phyloP scores from a whole-genome alignment of 2,113 vertebrate genomes.

The Sorex fumeus region DNA sequence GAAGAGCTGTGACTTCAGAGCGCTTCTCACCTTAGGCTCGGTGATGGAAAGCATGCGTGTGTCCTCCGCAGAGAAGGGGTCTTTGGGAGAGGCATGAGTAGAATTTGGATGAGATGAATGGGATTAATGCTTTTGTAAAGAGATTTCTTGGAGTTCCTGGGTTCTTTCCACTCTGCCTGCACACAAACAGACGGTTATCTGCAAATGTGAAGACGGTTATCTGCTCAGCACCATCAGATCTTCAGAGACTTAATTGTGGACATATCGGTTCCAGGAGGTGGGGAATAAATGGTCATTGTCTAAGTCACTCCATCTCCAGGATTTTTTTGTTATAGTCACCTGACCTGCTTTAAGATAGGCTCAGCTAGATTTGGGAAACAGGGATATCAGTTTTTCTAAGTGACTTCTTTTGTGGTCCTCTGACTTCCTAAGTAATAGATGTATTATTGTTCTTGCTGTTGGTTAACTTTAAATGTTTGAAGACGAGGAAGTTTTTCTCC shows the following conservation, averaged over 20 bases:
- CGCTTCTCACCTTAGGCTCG: neutral
- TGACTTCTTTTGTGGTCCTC: no score
- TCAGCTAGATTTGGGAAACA: neutral
- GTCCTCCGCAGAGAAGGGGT: neutral
- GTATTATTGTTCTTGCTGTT: neutral
- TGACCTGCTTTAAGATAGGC: neutral
- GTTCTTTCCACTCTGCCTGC: rapidly evolving
- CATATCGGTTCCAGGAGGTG: neutral
- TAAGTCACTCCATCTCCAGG: neutral
- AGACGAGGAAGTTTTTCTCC: neutral
- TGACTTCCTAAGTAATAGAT: neutral
- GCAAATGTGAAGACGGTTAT: neutral
- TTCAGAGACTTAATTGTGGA: neutral
- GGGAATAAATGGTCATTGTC: neutral
- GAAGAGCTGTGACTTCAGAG: rapidly evolving
- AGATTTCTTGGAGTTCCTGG: neutral
- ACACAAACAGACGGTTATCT: neutral
- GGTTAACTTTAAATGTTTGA: neutral
- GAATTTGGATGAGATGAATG: neutral
- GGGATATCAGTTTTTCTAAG: neutral
- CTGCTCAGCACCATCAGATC: neutral
- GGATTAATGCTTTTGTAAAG: neutral
- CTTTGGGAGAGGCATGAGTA: neutral
- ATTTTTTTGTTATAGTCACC: neutral
- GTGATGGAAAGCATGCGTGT: neutral